Conservation (phyloP, 2,888 invertebrate genomes). For the Epinotia brunnichana region DNA sequence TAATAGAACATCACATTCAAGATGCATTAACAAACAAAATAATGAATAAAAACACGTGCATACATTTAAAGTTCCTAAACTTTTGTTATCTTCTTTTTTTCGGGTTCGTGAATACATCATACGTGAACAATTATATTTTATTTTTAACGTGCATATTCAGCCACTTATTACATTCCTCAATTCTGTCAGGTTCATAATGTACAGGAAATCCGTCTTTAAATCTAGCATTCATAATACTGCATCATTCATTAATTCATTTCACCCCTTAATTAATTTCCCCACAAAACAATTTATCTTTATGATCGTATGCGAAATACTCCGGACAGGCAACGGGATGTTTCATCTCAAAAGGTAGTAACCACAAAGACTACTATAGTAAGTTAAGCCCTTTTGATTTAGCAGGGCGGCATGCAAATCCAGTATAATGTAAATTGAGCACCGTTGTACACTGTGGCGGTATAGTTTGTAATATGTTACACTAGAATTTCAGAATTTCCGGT, state of each 20-base stretch:
- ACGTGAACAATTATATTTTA: no score
- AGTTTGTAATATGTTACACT: neutral
- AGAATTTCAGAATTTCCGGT: neutral
- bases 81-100: no score
- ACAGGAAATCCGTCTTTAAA: no score
- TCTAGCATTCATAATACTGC: no score
- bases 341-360: neutral
- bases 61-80: no score
- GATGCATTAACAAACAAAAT: no score
- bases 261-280: neutral
- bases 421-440: conserved; percentile 4
- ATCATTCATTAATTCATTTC: neutral
- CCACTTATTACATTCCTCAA: no score
- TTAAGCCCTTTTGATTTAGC: neutral
- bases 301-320: neutral
- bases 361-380: neutral
- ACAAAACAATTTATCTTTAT: neutral
- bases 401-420: conserved; percentile 3
- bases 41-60: no score
- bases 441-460: neutral
- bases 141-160: no score
- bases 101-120: no score
- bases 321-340: neutral
- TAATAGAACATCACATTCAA: no score
- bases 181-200: no score